Conservation (phyloP, 2,797 vertebrate species). For the Peromyscus attwateri region DNA sequence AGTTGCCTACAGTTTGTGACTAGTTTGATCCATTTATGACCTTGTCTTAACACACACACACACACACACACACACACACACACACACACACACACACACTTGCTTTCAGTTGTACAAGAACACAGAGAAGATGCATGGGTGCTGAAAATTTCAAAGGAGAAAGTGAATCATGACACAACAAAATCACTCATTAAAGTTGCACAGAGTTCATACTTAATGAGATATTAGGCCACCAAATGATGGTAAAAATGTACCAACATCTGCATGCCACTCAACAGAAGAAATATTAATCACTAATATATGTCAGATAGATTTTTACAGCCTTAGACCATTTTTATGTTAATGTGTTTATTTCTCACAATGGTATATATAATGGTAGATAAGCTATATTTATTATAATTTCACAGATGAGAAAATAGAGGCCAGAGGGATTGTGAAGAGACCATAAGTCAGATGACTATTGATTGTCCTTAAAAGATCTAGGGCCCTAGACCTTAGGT, state of each 20-base stretch:
- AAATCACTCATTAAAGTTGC: not conserved
- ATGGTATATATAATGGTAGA: not conserved
- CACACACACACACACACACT: not conserved
- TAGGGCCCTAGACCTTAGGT: not conserved
- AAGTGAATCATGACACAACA: not conserved
- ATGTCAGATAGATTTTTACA: not conserved
- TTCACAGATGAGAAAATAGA: not conserved
- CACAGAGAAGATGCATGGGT: not conserved
- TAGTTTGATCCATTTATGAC: not conserved
- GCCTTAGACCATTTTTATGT: not conserved
- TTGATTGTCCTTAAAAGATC: not conserved
- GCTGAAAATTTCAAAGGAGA: not conserved
- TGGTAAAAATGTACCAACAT: not conserved
- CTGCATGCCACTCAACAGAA: not conserved
- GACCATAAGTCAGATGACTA: not conserved
- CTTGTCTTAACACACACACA: not conserved
- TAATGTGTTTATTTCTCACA: slow-evolving; percentile 14
- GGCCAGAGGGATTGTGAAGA: not conserved
- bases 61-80: not conserved
- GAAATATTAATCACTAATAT: not conserved
- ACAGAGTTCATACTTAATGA: not conserved
- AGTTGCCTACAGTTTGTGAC: not conserved
- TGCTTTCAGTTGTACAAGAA: not conserved
- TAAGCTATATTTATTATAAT: not conserved
- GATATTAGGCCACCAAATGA: not conserved